Evolutionary conservation across 2,888 invertebrate genomes (phyloP), one percentile per base, ranked within the genome.

Genomic region (Pterobdella sp.): DNA sequence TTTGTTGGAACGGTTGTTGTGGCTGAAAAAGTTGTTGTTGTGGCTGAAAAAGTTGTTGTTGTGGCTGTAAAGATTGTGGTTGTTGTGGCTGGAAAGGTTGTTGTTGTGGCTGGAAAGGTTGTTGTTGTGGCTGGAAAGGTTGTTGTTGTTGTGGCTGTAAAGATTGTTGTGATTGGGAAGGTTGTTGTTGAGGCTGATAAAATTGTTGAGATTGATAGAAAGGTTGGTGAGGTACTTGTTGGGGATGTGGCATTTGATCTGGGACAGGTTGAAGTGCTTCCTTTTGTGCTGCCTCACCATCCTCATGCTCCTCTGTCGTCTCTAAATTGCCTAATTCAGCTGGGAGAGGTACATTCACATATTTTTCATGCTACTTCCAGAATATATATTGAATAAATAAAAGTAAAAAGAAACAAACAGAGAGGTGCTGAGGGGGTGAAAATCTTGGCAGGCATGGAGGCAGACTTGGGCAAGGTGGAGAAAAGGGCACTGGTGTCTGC

Each of bases 401-500:
- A 68, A 1, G 22, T 7, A 63, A 7, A 4, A 14, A n/a, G 26
- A 7, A 31, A 60, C 63, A 29, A 36, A 49, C 52, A 26, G 35
- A 34, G 52, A 34, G 3, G 52, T 1, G 42, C 72, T 26, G 66
- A n/a, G 29, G 81, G 81, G 31, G 79, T 79, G 74, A 83, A 82
- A 68, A 83, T 79, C 73, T 77, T 78, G 34, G 78, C 77, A 22
- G 81, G 80, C 3, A 79, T 74, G 18, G 78, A 78, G 26, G 77
- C 79, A 60, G 72, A 75, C n/a, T 75, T 76, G 18, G 79, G 81
- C 74, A 81, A 76, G 1, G 80, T 79, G 71, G 79, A 79, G 76
- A 83, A 82, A 29, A 83, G 78, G 73, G 73, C 78, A 49, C 78
- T 75, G 1, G 84, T 81, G 37, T 81, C 76, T 36, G 80, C 78